Base-by-base conservation (phyloP, 2,113 vertebrate species). In the Prinia subflava region DNA sequence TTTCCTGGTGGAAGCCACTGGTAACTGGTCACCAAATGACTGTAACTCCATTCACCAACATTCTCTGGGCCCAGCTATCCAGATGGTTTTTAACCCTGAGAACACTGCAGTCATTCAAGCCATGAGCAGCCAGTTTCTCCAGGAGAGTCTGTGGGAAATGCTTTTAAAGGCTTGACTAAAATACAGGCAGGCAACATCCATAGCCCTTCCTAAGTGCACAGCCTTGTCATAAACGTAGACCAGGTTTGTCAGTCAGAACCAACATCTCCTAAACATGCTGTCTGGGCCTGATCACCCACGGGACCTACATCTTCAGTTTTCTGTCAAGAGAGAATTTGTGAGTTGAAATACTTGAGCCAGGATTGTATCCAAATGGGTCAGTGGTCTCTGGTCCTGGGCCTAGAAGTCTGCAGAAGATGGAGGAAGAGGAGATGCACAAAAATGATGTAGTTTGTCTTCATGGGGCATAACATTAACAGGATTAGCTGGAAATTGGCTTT, bases 141-240 rank as follows among this genome's bases (percentile, higher is more conserved):
- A 17, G 23, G 22, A 67, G 15, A 59, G 8, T 52, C 33, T 74
- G 19, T 59, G 23, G 19, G 19, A 52, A 80, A 59, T 24, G 15
- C 27, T 73, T 57, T 52, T 5, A 59, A 74, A 81, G 23, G 13
- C 37, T 59, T 73, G 63, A 20, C 33, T 74, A 5, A 59, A 30
- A 19, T 50, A 15, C 27, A 59, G 27, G 21, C 52, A 52, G 37
- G 7, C 10, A 52, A 24, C 8, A 46, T n/a, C 28, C 46, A 6
- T 2, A 67, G 19, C 19, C 28, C 13, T 74, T 52, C 15, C 18
- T 10, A n/a, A 44, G 11, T 39, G n/a, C 0, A 0, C 75, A 33
- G 21, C 16, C 11, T 25, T 39, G 9, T 60, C 39, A 60, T 17
- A 39, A 15, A 17, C 1, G 0, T 28, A 46, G 28, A n/a, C 15